phyloP scores from a whole-genome alignment of 1,140 invertebrate genomes.

The Microplitis mediator region DNA sequence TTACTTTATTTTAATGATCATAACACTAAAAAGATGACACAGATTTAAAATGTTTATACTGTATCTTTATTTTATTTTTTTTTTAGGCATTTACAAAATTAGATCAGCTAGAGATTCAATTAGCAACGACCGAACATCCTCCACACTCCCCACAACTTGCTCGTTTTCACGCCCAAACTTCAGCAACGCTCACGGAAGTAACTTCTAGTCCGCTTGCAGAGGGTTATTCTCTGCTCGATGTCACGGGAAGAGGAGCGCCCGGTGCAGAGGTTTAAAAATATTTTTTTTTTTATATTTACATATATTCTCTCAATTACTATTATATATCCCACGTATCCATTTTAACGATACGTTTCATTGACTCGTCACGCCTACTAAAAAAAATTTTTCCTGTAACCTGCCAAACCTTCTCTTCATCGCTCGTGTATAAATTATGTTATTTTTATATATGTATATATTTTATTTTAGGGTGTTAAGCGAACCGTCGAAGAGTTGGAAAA shows the following conservation, averaged over 20 bases:
- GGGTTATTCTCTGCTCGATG: conserved; percentile 76
- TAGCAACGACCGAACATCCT: conserved; percentile 71
- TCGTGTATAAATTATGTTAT: neutral
- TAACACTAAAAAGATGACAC: neutral
- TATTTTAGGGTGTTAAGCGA: conserved; percentile 66
- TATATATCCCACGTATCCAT: conserved; percentile 4
- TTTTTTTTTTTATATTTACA: conserved; percentile 14
- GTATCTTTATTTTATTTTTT: conserved; percentile 22
- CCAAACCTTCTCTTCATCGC: neutral
- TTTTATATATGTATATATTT: too few relatives aligned
- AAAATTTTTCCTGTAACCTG: conserved; percentile 1
- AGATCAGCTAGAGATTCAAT: conserved; percentile 78
- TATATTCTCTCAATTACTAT: too few relatives aligned
- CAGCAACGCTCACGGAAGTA: conserved; percentile 70
- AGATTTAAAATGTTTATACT: neutral
- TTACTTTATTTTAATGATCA: neutral
- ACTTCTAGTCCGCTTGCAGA: conserved; percentile 69
- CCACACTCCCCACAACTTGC: conserved; percentile 70
- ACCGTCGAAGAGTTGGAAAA: conserved; percentile 78
- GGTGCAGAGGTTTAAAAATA: conserved; percentile 67
- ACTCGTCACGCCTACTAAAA: conserved; percentile 1
- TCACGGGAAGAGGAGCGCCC: conserved; percentile 68
- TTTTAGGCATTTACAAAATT: conserved; percentile 73
- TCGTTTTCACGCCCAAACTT: conserved; percentile 70
- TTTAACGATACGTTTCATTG: neutral